Evolutionary conservation across 2,797 vertebrate genomes (phyloP), one percentile per base, ranked within the genome.

Genomic region (Cossypha heuglini): DNA sequence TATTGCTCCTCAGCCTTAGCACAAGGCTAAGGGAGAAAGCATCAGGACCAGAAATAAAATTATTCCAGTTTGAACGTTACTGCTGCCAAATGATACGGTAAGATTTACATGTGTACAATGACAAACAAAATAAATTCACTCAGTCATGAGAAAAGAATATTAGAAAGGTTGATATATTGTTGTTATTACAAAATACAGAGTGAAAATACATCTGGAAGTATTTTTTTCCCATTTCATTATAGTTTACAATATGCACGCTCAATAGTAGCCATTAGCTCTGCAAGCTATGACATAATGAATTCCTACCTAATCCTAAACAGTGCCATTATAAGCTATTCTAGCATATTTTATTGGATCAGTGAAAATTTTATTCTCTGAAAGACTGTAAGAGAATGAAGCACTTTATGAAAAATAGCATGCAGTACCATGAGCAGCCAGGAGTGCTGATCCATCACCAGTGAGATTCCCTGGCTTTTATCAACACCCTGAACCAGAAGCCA

Each of bases 241-340:
- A 83, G 55, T 97, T 96, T 96, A 95, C 83, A 97, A 95, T 96
- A 96, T 85, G 75, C 51, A 77, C 10, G 18, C 88, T 85, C 96
- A 96, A 94, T 94, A 95, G 93, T 83, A 95, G 72, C 76, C 86
- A 94, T 94, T 97, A 97, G 73, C 77, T 95, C 67, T 94, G 73
- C 75, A 96, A 89, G 69, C 79, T 93, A 79, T 72, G 88, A 66
- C 92, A 93, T 89, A 95, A 98, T 58, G 57, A 76, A 84, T 82
- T 96, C 88, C 94, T 61, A 87, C 93, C 94, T 96, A 91, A 94
- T 95, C 90, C 87, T 95, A 93, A 83, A 48, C 52, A 87, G 57
- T 64, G 88, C 51, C 81, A 66, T 92, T 93, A 79, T 37, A 85
- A 93, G 75, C 82, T 94, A 93, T 95, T 94, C 92, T 93, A 89